Evolutionary conservation across 2,888 invertebrate genomes (phyloP).

Genomic region (Cataglyphis livida): DNA sequence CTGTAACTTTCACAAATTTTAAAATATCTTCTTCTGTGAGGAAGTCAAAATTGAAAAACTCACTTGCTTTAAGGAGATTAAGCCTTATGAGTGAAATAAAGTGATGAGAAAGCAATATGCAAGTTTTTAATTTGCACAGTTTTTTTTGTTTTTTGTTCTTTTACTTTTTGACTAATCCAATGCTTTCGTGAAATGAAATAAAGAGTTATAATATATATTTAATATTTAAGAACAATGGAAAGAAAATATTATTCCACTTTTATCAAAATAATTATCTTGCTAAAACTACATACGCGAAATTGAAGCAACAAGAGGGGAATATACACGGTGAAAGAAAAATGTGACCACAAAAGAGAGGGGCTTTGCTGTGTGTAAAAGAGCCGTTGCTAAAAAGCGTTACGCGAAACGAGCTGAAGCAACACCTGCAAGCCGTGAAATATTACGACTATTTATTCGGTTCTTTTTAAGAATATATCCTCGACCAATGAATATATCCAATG

Average conservation of each 20-base stretch:
- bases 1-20: too few species aligned
- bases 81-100: too few species aligned
- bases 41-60: too few species aligned
- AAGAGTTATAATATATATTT: neutral
- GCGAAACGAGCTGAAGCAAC: slow-evolving; percentile 43
- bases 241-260: neutral
- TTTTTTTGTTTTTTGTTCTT: too few species aligned
- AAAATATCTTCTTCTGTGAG: too few species aligned
- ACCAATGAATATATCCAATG: slow-evolving; percentile 50
- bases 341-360: slow-evolving; percentile 34
- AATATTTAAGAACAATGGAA: neutral
- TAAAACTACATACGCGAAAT: neutral
- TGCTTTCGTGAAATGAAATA: neutral
- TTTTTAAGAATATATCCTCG: slow-evolving; percentile 41
- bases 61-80: too few species aligned
- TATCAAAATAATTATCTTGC: slow-evolving; percentile 22
- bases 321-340: slow-evolving; percentile 40
- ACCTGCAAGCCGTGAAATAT: slow-evolving; percentile 49
- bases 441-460: slow-evolving; percentile 52
- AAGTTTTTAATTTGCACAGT: too few species aligned
- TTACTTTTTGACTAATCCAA: too few species aligned
- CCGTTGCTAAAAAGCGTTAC: slow-evolving; percentile 44
- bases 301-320: slow-evolving; percentile 27
- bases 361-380: slow-evolving; percentile 45
- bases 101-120: too few species aligned